phyloP scores from a whole-genome alignment of 2,888 invertebrate genomes.

The Mechanitis mazaeus region DNA sequence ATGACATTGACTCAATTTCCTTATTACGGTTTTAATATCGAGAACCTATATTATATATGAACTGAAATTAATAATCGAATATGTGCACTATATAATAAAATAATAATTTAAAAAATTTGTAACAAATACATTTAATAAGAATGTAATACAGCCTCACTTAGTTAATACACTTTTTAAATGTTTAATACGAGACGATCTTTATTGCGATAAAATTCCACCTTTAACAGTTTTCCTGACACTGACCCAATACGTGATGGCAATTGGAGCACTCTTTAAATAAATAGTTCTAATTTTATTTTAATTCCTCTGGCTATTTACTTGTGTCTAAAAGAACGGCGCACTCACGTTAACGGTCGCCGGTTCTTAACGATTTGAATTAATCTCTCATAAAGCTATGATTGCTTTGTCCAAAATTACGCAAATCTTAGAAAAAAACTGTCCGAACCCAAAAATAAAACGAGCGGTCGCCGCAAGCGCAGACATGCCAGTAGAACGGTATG shows the following conservation, averaged over 20 bases:
- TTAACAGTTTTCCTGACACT: constrained; percentile 30
- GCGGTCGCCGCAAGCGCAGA: constrained; percentile 41
- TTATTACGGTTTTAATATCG: no score
- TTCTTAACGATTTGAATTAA: constrained; percentile 31
- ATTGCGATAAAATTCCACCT: constrained; percentile 1
- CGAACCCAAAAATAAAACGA: constrained; percentile 49
- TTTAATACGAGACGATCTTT: background rate
- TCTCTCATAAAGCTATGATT: constrained; percentile 37
- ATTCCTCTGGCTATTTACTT: constrained; percentile 17
- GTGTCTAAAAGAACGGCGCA: constrained; percentile 9
- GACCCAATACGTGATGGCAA: constrained; percentile 32
- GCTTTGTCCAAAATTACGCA: constrained; percentile 43
- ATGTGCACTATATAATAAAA: no score
- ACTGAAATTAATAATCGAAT: no score
- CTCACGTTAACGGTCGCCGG: constrained; percentile 21
- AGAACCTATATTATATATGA: no score
- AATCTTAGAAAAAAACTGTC: constrained; percentile 40
- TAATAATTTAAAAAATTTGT: no score
- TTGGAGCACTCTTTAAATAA: constrained; percentile 30
- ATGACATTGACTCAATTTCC: no score
- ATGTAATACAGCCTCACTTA: no score
- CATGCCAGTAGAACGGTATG: constrained; percentile 35
- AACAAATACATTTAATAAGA: no score
- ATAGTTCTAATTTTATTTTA: constrained; percentile 32
- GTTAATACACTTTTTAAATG: background rate